A percentile compares a stretch with the other conserved stretches of the same genome.
phyloP scores from a whole-genome alignment of 2,113 vertebrate species.

The Agelaius phoeniceus region DNA sequence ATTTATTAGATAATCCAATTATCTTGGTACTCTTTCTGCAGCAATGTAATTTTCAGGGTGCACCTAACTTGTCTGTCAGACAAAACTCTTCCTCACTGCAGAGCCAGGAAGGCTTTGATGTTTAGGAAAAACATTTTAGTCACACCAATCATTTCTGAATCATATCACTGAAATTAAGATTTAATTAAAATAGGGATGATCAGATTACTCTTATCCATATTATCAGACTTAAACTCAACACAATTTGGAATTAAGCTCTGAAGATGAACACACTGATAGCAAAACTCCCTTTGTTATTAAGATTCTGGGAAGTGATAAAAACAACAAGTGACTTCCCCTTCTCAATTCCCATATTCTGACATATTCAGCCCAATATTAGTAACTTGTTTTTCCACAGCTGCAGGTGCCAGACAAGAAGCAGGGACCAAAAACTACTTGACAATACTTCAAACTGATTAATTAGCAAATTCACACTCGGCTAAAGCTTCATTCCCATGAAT shows the following conservation, averaged over 20 bases:
- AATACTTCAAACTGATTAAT: not conserved
- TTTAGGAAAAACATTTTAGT: not conserved
- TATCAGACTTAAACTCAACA: not conserved
- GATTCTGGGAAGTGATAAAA: conserved; percentile 1
- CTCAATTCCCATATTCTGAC: not conserved
- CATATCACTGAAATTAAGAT: not conserved
- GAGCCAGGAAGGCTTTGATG: not conserved
- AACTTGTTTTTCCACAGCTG: not conserved
- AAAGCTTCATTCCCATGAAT: not conserved
- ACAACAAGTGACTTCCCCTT: not conserved
- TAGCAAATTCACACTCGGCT: not conserved
- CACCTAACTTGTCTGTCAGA: not conserved
- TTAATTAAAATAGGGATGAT: not conserved
- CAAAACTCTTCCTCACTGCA: not conserved
- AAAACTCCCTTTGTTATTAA: not conserved
- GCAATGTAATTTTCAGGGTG: not conserved
- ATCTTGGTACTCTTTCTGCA: not conserved
- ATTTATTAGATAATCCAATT: not conserved
- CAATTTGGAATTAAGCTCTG: not conserved
- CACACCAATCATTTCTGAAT: not conserved
- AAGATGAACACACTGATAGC: not conserved
- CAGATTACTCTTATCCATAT: not conserved
- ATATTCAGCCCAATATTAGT: not conserved
- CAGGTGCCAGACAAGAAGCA: not conserved
- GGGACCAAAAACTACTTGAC: not conserved